Evolutionary conservation across 1,140 invertebrate genomes (phyloP).

Genomic region (Epicauta chinensis): DNA sequence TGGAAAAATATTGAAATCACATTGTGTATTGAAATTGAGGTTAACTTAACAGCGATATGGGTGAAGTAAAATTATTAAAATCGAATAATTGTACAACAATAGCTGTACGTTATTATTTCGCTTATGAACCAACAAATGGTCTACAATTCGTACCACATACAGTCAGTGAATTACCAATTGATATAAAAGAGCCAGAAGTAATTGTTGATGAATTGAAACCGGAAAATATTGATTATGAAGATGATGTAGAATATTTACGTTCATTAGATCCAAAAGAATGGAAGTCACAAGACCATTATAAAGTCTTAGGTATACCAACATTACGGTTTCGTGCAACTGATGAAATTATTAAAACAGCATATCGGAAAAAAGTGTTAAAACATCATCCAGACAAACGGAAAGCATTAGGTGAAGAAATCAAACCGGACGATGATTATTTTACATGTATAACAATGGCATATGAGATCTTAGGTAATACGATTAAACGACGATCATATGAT

Average conservation of each 20-base stretch:
- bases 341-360: constrained; percentile 89
- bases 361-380: constrained; percentile 84
- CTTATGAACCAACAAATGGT: constrained; percentile 27
- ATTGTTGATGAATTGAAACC: constrained; percentile 51
- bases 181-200: constrained; percentile 17
- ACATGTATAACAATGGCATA: constrained; percentile 98
- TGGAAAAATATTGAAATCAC: too few species aligned
- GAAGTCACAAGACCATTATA: constrained; percentile 97
- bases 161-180: constrained; percentile 31
- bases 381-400: constrained; percentile 98
- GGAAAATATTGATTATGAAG: constrained; percentile 60
- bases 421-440: constrained; percentile 91
- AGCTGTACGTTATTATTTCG: constrained; percentile 39
- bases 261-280: constrained; percentile 93
- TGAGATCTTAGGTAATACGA: constrained; percentile 78
- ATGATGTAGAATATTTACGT: constrained; percentile 78
- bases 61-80: constrained; percentile 27
- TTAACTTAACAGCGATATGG: constrained; percentile 34
- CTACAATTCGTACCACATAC: constrained; percentile 33
- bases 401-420: constrained; percentile 76
- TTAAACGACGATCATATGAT: constrained; percentile 85
- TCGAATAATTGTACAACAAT: constrained; percentile 30
- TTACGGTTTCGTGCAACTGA: constrained; percentile 72
- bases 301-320: constrained; percentile 81
- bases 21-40: constrained; percentile 1